Conservation (phyloP, 2,888 invertebrate genomes). For the Phyllotreta striolata region DNA sequence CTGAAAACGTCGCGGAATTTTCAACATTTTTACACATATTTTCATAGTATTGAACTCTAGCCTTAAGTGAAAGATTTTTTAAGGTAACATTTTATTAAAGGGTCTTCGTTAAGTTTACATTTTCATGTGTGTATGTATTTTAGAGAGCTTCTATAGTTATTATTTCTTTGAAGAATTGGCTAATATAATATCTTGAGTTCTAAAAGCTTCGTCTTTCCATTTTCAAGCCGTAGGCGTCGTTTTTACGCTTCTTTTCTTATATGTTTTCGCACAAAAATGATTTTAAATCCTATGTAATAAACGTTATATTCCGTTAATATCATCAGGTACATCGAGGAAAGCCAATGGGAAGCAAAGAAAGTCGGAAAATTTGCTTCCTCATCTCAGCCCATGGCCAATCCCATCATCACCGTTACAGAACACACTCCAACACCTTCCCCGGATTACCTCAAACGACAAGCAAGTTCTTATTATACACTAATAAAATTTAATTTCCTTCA, state of each 20-base stretch:
- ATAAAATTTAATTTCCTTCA: conserved; percentile 5
- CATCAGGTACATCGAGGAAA: conserved; percentile 75
- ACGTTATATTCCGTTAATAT: not conserved
- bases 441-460: conserved; percentile 83
- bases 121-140: conserved; percentile 38
- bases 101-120: not conserved
- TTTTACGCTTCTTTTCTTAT: conserved; percentile 9
- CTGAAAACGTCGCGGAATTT: too few relatives aligned
- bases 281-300: not conserved
- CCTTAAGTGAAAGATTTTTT: too few relatives aligned
- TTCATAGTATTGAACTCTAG: too few relatives aligned
- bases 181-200: conserved; percentile 40
- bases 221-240: conserved; percentile 17
- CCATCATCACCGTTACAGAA: conserved; percentile 96
- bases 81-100: too few relatives aligned
- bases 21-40: too few relatives aligned
- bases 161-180: conserved; percentile 35
- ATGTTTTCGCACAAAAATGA: not conserved
- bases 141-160: conserved; percentile 25
- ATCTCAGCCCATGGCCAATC: conserved; percentile 79
- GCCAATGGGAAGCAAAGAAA: conserved; percentile 70
- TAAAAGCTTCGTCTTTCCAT: conserved; percentile 17
- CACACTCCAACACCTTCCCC: conserved; percentile 93
- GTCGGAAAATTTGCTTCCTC: conserved; percentile 62
- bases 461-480: conserved; percentile 53